Percentiles rank a stretch among this genome's conserved stretches.
Evolutionary conservation across 2,797 vertebrate species (phyloP).

Genomic region (Takifugu rubripes): DNA sequence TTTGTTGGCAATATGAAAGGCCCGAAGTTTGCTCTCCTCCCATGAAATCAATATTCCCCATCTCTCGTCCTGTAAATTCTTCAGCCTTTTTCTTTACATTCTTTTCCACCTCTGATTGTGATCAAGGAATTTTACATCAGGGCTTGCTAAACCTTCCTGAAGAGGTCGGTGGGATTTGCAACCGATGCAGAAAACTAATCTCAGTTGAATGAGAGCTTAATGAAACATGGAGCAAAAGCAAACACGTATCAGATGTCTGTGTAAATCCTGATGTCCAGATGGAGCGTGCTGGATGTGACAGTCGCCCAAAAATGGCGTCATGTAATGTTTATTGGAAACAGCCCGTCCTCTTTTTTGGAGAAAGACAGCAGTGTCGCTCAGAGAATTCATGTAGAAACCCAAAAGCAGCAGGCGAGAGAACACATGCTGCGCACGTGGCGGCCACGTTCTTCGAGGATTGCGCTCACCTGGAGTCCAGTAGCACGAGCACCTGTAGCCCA

Average conservation of each 20-base stretch:
- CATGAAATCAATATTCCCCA: conserved; percentile 24
- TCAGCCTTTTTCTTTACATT: conserved; percentile 11
- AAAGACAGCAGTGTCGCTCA: no score
- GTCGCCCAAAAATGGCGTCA: not conserved
- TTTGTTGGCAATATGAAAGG: conserved; percentile 36
- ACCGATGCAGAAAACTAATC: not conserved
- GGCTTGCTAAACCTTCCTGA: conserved; percentile 7
- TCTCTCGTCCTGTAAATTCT: conserved; percentile 21
- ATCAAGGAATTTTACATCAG: conserved; percentile 27
- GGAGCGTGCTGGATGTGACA: not conserved
- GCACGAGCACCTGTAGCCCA: no score
- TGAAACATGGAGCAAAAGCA: no score
- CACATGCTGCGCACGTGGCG: no score
- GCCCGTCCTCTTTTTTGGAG: no score
- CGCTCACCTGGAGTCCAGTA: no score
- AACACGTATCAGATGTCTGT: not conserved
- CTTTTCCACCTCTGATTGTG: conserved; percentile 19
- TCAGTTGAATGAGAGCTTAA: no score
- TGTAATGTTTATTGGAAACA: no score
- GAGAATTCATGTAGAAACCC: no score
- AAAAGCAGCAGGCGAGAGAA: no score
- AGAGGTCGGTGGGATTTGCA: conserved; percentile 25
- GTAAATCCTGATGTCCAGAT: not conserved
- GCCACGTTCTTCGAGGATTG: no score
- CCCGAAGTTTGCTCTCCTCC: conserved; percentile 31